A percentile compares a stretch with the other conserved stretches of the same genome.
Conservation (phyloP, 2,113 vertebrate genomes). For the Choloepus hoffmanni region DNA sequence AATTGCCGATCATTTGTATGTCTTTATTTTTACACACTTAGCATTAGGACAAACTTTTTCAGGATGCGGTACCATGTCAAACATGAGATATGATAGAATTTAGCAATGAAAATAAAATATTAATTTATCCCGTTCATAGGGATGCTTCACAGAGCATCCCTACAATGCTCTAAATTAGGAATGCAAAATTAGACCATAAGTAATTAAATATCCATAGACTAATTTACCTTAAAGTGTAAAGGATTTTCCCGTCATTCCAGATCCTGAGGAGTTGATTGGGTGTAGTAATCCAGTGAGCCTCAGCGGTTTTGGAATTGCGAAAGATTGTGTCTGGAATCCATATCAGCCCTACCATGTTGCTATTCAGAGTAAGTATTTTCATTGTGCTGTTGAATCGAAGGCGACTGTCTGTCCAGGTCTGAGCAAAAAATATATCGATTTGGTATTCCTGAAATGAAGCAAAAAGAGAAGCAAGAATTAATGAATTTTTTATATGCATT, state of each 20-base stretch:
- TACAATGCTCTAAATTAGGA: not conserved
- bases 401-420: conserved; percentile 97
- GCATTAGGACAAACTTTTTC: not conserved
- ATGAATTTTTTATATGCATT: not conserved
- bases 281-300: conserved; percentile 98
- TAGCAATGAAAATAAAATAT: not conserved
- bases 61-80: too few species aligned
- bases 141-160: not conserved
- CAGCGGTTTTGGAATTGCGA: conserved; percentile 96
- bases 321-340: conserved; percentile 99
- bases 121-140: too few species aligned
- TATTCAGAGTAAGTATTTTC: conserved; percentile 97
- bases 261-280: conserved; percentile 98
- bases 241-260: conserved; percentile 98
- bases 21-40: not conserved
- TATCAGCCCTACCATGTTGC: conserved; percentile 98
- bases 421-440: conserved; percentile 98
- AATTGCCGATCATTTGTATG: not conserved
- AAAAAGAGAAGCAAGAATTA: not conserved
- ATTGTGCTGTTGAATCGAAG: conserved; percentile 97
- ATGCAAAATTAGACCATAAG: not conserved
- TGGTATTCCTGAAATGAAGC: conserved; percentile 93
- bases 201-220: not conserved
- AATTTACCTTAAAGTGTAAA: conserved; percentile 95
- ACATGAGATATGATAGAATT: not conserved